Evolutionary conservation across 2,113 vertebrate species (phyloP), one percentile per base, ranked within the genome.

Genomic region (Boleophthalmus pectinirostris): DNA sequence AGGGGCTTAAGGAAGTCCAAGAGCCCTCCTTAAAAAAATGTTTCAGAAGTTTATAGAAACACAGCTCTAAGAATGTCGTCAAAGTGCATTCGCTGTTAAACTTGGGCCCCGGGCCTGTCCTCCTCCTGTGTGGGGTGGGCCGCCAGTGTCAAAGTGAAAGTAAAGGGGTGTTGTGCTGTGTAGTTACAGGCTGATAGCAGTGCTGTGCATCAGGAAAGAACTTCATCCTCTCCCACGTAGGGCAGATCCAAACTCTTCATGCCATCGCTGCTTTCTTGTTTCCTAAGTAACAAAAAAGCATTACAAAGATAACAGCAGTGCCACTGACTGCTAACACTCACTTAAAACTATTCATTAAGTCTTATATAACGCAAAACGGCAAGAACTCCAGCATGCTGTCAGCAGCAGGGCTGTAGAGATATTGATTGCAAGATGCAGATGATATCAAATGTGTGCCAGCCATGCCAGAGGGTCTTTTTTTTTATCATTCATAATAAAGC

Each of bases 191-290:
- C 8, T 51, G 35, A 68, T 51, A 69, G 35, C 70, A 73, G 79
- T 23, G 73, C 35, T 57, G 65, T 16, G 77, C 82, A 89, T 98
- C 96, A 98, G 3, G 93, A 95, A 77, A 95, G 95, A 77, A 94
- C 90, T 81, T 97, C 95, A 56, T 98, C 94, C 83, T 97, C 95
- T 81, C 94, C 95, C 66, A 92, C 91, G 0, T 93, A 93, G 84
- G 95, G 94, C 82, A 95, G 91, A 67, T 95, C 94, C n/a, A 92
- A 85, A 68, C 89, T 94, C 81, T 79, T 94, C 79, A 93, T 82
- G 66, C 93, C 92, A 53, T 98, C 96, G 73, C 94, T 93, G 0
- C 95, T 96, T 92, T 94, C 93, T 90, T 95, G 95, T 82, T 97
- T 97, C 93, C 97, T 99, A 92, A 85, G 93, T 80, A 66, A 80